Evolutionary conservation across 2,888 invertebrate genomes (phyloP).

Genomic region (Agelastica alni): DNA sequence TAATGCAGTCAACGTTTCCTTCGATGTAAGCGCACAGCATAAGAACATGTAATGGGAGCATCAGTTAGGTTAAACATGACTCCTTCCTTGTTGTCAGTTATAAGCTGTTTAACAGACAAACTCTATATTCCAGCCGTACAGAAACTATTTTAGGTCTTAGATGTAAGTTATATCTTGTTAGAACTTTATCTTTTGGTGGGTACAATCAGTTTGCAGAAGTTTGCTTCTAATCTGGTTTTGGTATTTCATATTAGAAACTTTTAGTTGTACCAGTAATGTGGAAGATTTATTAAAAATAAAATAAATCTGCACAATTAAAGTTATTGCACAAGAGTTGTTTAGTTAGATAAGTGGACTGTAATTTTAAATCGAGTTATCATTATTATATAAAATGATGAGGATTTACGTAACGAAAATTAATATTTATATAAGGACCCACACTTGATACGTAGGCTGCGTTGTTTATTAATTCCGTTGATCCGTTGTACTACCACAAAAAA

Average conservation of each 20-base stretch:
- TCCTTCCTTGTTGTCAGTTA: conserved; percentile 2
- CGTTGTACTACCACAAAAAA: no score
- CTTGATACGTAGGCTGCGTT: no score
- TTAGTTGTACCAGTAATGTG: no score
- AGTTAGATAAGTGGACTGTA: no score
- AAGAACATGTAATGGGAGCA: not conserved
- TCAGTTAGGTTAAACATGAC: conserved; percentile 1
- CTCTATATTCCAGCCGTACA: conserved; percentile 7
- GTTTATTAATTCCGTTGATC: no score
- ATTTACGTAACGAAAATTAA: no score
- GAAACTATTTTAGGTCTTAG: conserved; percentile 18
- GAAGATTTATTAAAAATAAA: no score
- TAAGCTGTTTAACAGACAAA: conserved; percentile 13
- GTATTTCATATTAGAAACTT: not conserved
- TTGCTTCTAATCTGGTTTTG: conserved; percentile 1
- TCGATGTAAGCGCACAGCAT: not conserved
- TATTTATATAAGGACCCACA: no score
- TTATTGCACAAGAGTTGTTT: no score
- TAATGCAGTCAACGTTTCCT: not conserved
- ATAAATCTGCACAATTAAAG: no score
- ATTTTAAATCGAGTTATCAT: no score
- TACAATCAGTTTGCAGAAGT: conserved; percentile 15
- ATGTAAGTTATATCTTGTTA: conserved; percentile 21
- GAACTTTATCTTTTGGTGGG: conserved; percentile 17
- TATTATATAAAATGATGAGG: no score